Evolutionary conservation across 2,888 invertebrate genomes (phyloP).

Genomic region (Eupithecia exiguata): DNA sequence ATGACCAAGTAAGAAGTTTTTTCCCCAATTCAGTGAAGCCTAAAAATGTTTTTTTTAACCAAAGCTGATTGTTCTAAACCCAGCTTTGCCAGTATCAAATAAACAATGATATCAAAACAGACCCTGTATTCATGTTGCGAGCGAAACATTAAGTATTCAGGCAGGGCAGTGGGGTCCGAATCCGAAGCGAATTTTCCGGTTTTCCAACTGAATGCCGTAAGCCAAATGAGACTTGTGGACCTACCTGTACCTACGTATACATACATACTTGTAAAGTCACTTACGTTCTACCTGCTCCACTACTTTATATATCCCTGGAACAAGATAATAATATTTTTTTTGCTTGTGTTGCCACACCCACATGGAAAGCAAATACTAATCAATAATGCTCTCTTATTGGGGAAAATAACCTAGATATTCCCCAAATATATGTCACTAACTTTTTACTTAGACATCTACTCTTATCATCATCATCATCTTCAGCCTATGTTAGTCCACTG

Average conservation of each 20-base stretch:
- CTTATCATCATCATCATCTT: no score
- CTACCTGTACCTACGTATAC: conserved; percentile 6
- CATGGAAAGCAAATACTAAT: no score
- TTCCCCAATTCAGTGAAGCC: not conserved
- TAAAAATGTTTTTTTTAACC: not conserved
- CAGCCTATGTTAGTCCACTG: no score
- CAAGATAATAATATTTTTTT: not conserved
- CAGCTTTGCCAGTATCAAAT: conserved; percentile 17
- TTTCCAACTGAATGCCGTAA: conserved; percentile 59
- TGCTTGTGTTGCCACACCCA: no score
- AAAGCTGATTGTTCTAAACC: conserved; percentile 11
- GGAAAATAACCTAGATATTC: no score
- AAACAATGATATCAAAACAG: conserved; percentile 19
- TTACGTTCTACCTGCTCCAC: not conserved
- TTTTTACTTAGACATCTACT: no score
- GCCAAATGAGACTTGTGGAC: conserved; percentile 59
- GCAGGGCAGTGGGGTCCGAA: conserved; percentile 31
- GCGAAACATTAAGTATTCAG: conserved; percentile 55
- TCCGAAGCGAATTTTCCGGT: conserved; percentile 56
- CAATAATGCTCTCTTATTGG: not conserved
- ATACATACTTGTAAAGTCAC: not conserved
- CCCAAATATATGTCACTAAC: no score
- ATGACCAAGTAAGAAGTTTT: not conserved
- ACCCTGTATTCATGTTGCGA: conserved; percentile 41
- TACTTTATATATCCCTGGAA: not conserved